Percentiles rank a stretch among this genome's conserved stretches.
phyloP scores from a whole-genome alignment of 35 echinoderm and acorn worm species.

The Amphiura filiformis region DNA sequence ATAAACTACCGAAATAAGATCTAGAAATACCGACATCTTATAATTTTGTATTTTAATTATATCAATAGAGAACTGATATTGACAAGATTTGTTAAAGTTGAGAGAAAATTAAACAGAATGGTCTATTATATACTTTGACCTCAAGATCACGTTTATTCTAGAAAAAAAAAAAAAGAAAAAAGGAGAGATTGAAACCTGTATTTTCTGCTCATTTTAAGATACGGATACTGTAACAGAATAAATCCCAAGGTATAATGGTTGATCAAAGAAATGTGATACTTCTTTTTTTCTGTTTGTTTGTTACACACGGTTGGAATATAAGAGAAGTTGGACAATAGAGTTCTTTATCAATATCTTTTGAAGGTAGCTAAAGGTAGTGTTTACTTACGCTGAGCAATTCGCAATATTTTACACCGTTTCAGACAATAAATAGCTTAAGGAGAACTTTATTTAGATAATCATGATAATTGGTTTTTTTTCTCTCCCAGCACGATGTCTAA shows the following conservation, averaged over 20 bases:
- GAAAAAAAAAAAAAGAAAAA: neutral
- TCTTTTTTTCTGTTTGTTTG: no score
- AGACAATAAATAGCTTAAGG: no score
- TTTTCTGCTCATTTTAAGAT: neutral
- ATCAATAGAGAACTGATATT: neutral
- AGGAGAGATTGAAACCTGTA: neutral
- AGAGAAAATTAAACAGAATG: neutral
- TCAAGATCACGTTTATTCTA: neutral
- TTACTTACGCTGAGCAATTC: no score
- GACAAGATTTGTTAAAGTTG: neutral
- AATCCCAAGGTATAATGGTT: neutral
- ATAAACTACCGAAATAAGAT: neutral
- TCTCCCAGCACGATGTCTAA: no score
- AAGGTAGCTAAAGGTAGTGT: no score
- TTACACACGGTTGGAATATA: no score
- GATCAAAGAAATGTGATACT: neutral
- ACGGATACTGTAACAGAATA: neutral
- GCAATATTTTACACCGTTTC: no score
- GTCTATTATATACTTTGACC: neutral
- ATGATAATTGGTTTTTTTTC: no score
- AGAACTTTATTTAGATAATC: no score
- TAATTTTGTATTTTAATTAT: neutral
- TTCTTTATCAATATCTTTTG: no score
- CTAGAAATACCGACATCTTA: neutral
- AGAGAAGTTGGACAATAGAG: no score